Evolutionary conservation across 2,888 invertebrate genomes (phyloP).

Genomic region (Crepidodera aurea): DNA sequence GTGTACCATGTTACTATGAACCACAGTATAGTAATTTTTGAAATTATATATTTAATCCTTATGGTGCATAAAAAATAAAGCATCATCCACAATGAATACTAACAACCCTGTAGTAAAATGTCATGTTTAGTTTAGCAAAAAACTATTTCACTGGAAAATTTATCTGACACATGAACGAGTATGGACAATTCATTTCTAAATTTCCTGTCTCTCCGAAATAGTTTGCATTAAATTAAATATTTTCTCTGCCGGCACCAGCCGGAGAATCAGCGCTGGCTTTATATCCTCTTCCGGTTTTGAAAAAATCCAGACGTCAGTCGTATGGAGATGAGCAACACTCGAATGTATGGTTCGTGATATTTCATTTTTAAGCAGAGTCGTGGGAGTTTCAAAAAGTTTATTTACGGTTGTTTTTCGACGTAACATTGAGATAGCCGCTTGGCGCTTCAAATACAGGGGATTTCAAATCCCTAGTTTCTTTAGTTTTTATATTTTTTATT

Average conservation of each 20-base stretch:
- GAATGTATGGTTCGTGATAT: conserved; percentile 41
- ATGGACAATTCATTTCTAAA: conserved; percentile 1
- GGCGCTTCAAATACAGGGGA: background rate
- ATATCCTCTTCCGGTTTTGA: conserved; percentile 14
- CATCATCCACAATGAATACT: too few relatives aligned
- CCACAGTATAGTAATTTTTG: too few relatives aligned
- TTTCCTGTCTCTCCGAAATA: conserved; percentile 9
- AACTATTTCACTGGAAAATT: background rate
- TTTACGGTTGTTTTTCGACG: conserved; percentile 36
- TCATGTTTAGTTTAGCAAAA: conserved; percentile 1
- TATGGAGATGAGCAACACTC: conserved; percentile 46
- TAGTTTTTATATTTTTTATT: too few relatives aligned
- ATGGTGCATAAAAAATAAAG: too few relatives aligned
- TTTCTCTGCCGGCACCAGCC: conserved; percentile 2
- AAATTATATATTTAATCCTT: too few relatives aligned
- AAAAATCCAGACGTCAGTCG: conserved; percentile 35
- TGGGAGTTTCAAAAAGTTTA: conserved; percentile 32
- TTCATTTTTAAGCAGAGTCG: conserved; percentile 41
- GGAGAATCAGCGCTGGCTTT: conserved; percentile 12
- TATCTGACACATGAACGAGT: background rate
- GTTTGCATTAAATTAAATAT: conserved; percentile 19
- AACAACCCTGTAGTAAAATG: background rate
- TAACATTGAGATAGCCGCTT: background rate
- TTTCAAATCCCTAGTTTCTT: too few relatives aligned
- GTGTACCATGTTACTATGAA: too few relatives aligned